These are phyloP conservation scores for Coenobita brevimanus DNA, from an alignment of 1,140 invertebrate genomes.

Conservation along the genomic window DNA sequence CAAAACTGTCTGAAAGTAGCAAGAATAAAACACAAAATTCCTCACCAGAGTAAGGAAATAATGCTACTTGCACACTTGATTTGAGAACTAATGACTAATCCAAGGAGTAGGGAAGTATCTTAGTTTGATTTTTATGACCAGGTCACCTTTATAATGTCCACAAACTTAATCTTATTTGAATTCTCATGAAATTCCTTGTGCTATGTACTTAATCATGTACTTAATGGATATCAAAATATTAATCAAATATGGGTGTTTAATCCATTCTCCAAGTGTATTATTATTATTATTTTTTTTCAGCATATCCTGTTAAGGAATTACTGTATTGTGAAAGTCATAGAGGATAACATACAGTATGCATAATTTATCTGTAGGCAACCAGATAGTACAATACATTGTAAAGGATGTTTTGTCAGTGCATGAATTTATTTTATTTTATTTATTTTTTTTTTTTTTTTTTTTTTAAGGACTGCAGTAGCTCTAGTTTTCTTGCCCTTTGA, in stretches of 20 bases:
- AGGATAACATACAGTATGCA: no score
- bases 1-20: no score
- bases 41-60: no score
- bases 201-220: constrained; percentile 63
- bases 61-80: no score
- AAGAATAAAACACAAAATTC: no score
- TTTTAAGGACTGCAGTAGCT: constrained; percentile 21
- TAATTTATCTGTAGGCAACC: background rate
- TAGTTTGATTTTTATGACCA: no score
- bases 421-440: background rate
- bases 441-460: constrained; percentile 7
- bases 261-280: background rate
- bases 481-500: constrained; percentile 19
- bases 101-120: no score
- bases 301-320: constrained; percentile 6
- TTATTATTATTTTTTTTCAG: background rate
- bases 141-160: no score
- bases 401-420: background rate
- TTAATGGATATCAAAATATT: constrained; percentile 64
- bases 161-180: no score
- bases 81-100: no score
- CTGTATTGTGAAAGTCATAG: background rate
- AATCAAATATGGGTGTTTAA: constrained; percentile 46
- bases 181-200: background rate
- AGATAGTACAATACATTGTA: constrained; percentile 49